These are phyloP conservation scores for Acropora tenuis DNA, from an alignment of 64 coral and sea anemone genomes.

Conservation along the genomic window DNA sequence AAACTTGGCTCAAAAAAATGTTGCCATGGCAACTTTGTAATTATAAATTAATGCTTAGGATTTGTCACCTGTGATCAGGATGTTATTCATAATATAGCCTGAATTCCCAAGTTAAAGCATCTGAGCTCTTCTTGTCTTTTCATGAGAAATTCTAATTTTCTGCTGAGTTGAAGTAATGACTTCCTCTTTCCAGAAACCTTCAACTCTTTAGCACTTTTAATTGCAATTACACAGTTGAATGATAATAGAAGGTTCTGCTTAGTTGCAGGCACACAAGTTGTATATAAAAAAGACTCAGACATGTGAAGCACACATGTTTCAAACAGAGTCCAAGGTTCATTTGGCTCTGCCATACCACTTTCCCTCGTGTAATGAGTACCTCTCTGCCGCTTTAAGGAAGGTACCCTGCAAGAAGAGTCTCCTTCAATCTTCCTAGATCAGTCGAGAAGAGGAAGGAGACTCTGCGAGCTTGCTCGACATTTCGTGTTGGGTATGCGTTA, in stretches of 20 bases:
- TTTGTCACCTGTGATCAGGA: background rate
- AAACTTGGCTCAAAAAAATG: too few relatives aligned
- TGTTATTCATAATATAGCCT: background rate
- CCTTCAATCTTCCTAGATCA: too few relatives aligned
- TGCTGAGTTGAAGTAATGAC: conserved; percentile 5
- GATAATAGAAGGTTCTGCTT: background rate
- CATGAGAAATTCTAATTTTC: conserved; percentile 14
- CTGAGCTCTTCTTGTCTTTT: conserved; percentile 5
- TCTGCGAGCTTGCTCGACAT: background rate
- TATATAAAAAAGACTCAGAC: background rate
- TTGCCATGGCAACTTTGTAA: too few relatives aligned
- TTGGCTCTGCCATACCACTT: conserved; percentile 1
- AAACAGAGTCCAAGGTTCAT: background rate
- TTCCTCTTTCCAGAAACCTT: conserved; percentile 10
- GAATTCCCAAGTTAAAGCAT: background rate
- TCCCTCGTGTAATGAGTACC: background rate
- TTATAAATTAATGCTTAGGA: too few relatives aligned
- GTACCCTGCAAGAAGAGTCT: too few relatives aligned
- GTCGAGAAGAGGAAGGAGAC: background rate
- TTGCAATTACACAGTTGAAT: conserved; percentile 10
- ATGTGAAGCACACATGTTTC: conserved; percentile 1
- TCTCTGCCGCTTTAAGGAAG: background rate
- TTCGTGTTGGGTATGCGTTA: too few relatives aligned
- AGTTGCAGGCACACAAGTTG: background rate
- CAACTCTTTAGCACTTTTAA: background rate